phyloP scores from a whole-genome alignment of 2,113 vertebrate species.

The Mesocricetus auratus region DNA sequence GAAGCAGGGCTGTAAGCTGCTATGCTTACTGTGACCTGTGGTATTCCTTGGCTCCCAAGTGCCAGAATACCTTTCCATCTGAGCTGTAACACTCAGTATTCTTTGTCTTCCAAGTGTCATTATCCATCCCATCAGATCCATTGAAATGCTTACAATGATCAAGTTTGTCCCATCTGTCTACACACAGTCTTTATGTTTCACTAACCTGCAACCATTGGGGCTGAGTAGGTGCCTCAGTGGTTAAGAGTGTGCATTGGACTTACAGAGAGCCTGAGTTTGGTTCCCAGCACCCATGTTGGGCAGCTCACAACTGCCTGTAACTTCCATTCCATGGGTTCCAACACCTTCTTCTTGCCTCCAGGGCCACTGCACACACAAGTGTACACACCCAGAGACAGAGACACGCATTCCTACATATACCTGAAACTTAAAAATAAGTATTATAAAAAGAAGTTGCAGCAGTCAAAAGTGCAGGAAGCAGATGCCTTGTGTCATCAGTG shows the following conservation, averaged over 20 bases:
- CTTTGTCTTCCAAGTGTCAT: too few relatives aligned
- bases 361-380: neutral
- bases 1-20: too few relatives aligned
- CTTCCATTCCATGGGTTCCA: neutral
- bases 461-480: neutral
- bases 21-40: too few relatives aligned
- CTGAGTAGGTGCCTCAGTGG: neutral
- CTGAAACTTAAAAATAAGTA: neutral
- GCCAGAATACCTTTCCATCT: too few relatives aligned
- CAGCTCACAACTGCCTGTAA: neutral
- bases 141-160: neutral
- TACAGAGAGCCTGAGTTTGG: neutral
- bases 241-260: neutral
- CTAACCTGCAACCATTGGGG: neutral
- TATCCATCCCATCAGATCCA: too few relatives aligned
- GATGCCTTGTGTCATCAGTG: neutral
- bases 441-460: neutral
- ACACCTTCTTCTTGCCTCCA: neutral
- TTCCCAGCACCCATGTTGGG: too few relatives aligned
- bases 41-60: too few relatives aligned
- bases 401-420: neutral
- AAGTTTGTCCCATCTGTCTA: neutral
- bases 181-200: neutral
- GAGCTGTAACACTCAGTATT: too few relatives aligned
- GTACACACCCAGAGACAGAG: neutral